These are phyloP conservation scores for Myrmecophaga tridactyla DNA, from an alignment of 2,113 vertebrate genomes.

Conservation along the genomic window DNA sequence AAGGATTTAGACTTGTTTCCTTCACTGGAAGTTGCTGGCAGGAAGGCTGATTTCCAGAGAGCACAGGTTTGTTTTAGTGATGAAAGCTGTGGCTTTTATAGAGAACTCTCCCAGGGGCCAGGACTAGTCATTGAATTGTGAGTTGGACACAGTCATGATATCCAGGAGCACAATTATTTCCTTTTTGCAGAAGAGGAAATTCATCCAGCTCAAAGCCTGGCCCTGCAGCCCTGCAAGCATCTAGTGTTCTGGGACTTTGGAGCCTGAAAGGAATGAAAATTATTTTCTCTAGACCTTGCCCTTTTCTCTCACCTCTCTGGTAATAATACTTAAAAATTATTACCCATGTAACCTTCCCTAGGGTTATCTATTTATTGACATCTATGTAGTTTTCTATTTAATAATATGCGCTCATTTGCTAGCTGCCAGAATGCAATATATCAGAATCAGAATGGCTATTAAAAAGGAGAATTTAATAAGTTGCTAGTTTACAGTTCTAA, in stretches of 20 bases:
- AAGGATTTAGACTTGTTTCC: not conserved
- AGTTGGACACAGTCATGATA: not conserved
- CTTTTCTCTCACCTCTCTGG: not conserved
- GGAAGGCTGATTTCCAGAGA: not conserved
- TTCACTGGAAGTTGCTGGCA: not conserved
- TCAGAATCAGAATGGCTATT: too few relatives aligned
- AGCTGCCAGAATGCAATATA: too few relatives aligned
- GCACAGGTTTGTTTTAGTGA: not conserved
- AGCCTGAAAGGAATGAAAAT: not conserved
- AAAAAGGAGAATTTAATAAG: too few relatives aligned
- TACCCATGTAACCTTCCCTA: not conserved
- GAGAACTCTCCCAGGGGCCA: not conserved
- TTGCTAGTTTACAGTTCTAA: too few relatives aligned
- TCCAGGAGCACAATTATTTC: fast-evolving
- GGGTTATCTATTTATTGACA: too few relatives aligned
- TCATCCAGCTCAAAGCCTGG: too few relatives aligned
- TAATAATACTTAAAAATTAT: not conserved
- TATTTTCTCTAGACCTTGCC: not conserved
- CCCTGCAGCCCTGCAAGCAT: too few relatives aligned
- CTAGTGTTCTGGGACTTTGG: not conserved
- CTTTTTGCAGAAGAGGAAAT: not conserved
- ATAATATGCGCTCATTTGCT: too few relatives aligned
- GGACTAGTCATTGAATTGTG: not conserved
- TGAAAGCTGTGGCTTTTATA: not conserved
- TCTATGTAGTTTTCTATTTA: not conserved